Base-by-base conservation (phyloP, 2,113 vertebrate species). In the Larimichthys polyactis region DNA sequence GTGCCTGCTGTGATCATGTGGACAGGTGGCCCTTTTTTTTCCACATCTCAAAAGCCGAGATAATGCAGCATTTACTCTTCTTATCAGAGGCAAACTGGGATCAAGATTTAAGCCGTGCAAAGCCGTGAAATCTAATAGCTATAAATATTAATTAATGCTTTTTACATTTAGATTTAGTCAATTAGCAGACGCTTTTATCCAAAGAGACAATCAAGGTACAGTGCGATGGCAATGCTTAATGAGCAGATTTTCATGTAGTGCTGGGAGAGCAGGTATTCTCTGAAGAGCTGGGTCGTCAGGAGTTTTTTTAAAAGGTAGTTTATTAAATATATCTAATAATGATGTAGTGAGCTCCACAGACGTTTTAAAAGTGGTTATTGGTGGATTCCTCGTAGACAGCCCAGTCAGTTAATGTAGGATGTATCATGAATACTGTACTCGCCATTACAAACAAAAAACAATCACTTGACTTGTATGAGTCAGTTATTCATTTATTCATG, bases 1-100 rank as follows among this genome's bases (percentile, higher is more conserved):
- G 59, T 69, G 29, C 44, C 51, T 32, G 5, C 73, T 76, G 68
- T 75, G 66, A 63, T 77, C 65, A 67, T 63, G 79, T 57, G 43
- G 55, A 69, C 68, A 79, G 71, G 55, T 80, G 46, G 69, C 43
- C n/a, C 20, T 40, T 73, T 40, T 55, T 22, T 70, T 32, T 32
- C 32, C 71, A 59, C 22, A 12, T 67, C 62, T 52, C 9, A 22
- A 55, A 65, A 65, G 5, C 66, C 8, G 12, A 64, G 46, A 49
- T 16, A 59, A 24, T 6, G 15, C 72, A 63, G 22, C 22, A 55
- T 68, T 58, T 66, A 27, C 0, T 1, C 19, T 11, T 68, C 11
- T 24, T 43, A 49, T 57, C 49, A 19, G 27, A 27, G 63, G 24
- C 36, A 7, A 32, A 46, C 43, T 32, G 5, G 22, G 8, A 29